Evolutionary conservation across 2,888 invertebrate species (phyloP).

Genomic region (Spodoptera littoralis): DNA sequence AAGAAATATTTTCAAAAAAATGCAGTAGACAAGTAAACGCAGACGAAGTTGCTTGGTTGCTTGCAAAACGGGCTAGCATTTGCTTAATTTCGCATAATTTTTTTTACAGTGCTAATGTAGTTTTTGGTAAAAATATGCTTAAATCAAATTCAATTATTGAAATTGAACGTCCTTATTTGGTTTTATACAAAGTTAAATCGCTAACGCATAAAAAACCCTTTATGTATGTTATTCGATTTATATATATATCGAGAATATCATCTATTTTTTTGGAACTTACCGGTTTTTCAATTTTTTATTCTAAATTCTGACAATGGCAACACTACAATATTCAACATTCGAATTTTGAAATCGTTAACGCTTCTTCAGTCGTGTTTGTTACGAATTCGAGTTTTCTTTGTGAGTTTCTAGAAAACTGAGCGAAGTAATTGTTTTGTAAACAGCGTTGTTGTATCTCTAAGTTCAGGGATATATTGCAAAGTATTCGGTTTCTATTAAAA

Average conservation of each 20-base stretch:
- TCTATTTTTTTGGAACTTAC: neutral
- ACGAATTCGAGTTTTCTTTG: conserved; percentile 46
- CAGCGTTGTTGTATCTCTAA: conserved; percentile 6
- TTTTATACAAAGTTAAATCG: too few species aligned
- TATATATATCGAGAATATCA: conserved; percentile 15
- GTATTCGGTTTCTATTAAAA: conserved; percentile 10
- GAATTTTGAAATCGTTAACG: conserved; percentile 79
- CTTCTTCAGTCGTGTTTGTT: conserved; percentile 54
- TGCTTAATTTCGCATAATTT: too few species aligned
- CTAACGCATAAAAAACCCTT: too few species aligned
- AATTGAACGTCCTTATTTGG: too few species aligned
- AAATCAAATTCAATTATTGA: too few species aligned
- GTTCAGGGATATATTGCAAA: conserved; percentile 1
- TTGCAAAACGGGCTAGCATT: too few species aligned
- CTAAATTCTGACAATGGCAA: conserved; percentile 55
- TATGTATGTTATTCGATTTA: neutral
- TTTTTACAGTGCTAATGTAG: too few species aligned
- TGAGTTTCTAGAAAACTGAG: conserved; percentile 44
- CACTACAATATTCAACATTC: conserved; percentile 57
- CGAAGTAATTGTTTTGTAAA: conserved; percentile 19
- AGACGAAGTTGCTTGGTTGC: too few species aligned
- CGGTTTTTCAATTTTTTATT: conserved; percentile 10
- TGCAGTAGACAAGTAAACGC: too few species aligned
- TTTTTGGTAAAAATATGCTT: too few species aligned
- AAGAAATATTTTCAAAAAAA: too few species aligned